A percentile compares a stretch with the other conserved stretches of the same genome.
These are phyloP conservation scores for Melanargia galathea DNA, from an alignment of 2,888 invertebrate species.

Conservation along the genomic window DNA sequence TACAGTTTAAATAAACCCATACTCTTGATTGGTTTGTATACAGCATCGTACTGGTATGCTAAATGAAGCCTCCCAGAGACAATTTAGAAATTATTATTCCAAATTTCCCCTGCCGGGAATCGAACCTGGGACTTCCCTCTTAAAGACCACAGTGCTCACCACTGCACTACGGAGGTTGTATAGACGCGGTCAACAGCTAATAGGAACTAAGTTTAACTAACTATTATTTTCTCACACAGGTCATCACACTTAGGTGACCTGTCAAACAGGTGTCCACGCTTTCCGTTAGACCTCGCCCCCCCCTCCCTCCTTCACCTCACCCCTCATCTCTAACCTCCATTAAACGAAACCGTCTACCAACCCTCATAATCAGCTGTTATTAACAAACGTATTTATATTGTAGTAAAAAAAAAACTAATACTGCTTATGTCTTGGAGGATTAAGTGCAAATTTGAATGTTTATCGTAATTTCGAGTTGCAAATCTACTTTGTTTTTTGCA, in stretches of 20 bases:
- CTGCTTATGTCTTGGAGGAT: neutral
- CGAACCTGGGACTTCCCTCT: too few relatives aligned
- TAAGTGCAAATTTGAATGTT: neutral
- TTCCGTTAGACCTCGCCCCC: conserved; percentile 8
- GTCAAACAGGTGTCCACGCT: conserved; percentile 42
- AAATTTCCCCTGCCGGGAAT: too few relatives aligned
- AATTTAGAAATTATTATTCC: neutral
- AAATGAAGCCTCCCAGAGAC: neutral
- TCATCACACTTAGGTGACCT: conserved; percentile 43
- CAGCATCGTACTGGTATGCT: too few relatives aligned
- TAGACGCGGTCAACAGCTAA: neutral
- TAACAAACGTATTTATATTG: neutral
- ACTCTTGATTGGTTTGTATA: too few relatives aligned
- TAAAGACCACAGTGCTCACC: too few relatives aligned
- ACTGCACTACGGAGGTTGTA: neutral
- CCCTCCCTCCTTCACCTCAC: neutral
- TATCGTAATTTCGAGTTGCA: neutral
- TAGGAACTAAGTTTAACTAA: too few relatives aligned
- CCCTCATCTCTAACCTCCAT: conserved; percentile 10
- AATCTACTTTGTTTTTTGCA: neutral
- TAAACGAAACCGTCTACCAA: conserved; percentile 12
- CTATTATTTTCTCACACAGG: conserved; percentile 28
- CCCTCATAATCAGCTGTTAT: conserved; percentile 18
- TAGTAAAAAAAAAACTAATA: neutral
- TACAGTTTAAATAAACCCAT: too few relatives aligned